A percentile compares a stretch with the other conserved stretches of the same genome.
Conservation (phyloP, 2,888 invertebrate genomes). For the Desoria tigrina region DNA sequence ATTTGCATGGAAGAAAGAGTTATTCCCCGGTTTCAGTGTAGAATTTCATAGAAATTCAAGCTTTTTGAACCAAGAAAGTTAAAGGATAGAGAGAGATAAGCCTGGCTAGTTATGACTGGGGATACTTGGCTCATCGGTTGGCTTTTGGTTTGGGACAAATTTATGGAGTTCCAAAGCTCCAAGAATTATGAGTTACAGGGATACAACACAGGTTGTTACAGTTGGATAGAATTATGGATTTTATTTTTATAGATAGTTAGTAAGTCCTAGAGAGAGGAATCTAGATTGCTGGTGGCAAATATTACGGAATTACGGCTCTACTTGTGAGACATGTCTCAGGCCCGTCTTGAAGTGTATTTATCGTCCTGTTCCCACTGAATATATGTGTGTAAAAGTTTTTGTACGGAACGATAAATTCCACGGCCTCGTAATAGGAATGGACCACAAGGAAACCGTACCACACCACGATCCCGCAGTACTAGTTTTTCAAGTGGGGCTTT, state of each 20-base stretch:
- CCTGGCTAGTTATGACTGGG: neutral
- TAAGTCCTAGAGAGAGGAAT: too few relatives aligned
- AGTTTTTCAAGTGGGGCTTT: neutral
- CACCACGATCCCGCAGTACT: neutral
- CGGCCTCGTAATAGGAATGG: too few relatives aligned
- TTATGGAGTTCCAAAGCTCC: constrained; percentile 13
- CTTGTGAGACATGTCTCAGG: constrained; percentile 14
- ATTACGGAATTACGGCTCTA: constrained; percentile 12
- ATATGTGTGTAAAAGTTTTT: neutral
- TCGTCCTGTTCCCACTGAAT: neutral
- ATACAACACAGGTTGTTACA: constrained; percentile 17
- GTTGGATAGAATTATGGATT: constrained; percentile 21
- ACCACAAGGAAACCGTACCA: neutral
- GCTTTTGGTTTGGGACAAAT: constrained; percentile 13
- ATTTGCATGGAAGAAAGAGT: constrained; percentile 14
- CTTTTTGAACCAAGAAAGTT: neutral
- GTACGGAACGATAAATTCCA: too few relatives aligned
- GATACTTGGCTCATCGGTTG: constrained; percentile 1
- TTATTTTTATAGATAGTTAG: constrained; percentile 4
- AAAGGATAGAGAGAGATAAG: neutral
- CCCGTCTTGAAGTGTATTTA: constrained; percentile 16
- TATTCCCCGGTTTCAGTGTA: constrained; percentile 13
- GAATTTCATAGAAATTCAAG: constrained; percentile 10
- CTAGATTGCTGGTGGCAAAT: constrained; percentile 8
- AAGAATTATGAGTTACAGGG: constrained; percentile 14